phyloP scores from a whole-genome alignment of 2,888 invertebrate species.

The Anagyrus pseudococci region DNA sequence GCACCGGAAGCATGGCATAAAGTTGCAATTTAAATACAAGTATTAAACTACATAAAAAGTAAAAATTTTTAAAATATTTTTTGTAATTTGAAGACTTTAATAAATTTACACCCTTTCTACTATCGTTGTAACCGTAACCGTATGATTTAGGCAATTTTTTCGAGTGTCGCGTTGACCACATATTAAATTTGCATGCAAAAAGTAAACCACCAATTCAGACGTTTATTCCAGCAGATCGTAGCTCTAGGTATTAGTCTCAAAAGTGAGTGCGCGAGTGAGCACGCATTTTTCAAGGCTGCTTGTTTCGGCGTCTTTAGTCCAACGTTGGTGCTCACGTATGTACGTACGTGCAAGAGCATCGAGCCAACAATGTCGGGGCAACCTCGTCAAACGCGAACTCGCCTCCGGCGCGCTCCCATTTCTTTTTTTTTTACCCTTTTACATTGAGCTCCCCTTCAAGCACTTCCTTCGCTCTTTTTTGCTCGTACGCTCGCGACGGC shows the following conservation, averaged over 20 bases:
- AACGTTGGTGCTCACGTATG: not conserved
- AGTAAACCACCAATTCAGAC: too few relatives aligned
- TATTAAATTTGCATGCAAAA: too few relatives aligned
- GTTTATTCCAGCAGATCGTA: too few relatives aligned
- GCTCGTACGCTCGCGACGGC: not conserved
- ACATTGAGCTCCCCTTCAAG: not conserved
- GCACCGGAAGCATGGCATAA: too few relatives aligned
- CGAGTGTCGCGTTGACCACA: too few relatives aligned
- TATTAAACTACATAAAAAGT: too few relatives aligned
- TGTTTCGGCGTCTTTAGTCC: slow-evolving; percentile 22
- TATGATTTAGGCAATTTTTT: too few relatives aligned
- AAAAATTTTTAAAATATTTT: too few relatives aligned
- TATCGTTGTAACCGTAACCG: too few relatives aligned
- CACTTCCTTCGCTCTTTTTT: slow-evolving; percentile 1
- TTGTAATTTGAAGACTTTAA: too few relatives aligned
- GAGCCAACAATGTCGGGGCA: slow-evolving; percentile 18
- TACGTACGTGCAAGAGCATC: not conserved
- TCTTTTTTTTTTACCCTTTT: slow-evolving; percentile 4
- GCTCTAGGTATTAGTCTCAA: not conserved
- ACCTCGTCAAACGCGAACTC: slow-evolving; percentile 20
- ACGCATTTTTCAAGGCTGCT: slow-evolving; percentile 17
- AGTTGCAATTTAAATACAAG: too few relatives aligned
- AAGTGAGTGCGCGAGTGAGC: not conserved
- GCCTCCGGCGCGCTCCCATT: slow-evolving; percentile 1
- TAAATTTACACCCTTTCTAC: too few relatives aligned